Percentiles rank a stretch among this genome's conserved stretches.
These are phyloP conservation scores for Globia sparganii DNA, from an alignment of 2,888 invertebrate genomes.

Conservation along the genomic window DNA sequence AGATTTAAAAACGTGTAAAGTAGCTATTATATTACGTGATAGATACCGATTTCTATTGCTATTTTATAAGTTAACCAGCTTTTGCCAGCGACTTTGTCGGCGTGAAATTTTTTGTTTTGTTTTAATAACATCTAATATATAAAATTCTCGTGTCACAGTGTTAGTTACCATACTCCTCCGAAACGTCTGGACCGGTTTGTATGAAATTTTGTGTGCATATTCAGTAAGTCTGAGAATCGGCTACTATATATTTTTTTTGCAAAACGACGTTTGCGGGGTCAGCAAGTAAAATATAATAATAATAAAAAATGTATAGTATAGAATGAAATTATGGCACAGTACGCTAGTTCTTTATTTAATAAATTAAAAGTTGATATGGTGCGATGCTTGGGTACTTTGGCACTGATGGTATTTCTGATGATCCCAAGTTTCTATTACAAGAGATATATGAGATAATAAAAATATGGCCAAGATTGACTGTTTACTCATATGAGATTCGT, in stretches of 20 bases:
- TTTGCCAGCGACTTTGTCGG: too few species aligned
- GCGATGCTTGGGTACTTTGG: slow-evolving; percentile 7
- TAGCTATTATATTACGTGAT: slow-evolving; percentile 51
- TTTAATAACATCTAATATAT: too few species aligned
- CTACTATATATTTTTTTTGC: too few species aligned
- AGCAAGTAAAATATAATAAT: too few species aligned
- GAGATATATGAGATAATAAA: not conserved
- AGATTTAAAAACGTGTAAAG: slow-evolving; percentile 69
- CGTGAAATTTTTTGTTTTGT: not conserved
- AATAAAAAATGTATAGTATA: too few species aligned
- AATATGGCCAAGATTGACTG: not conserved
- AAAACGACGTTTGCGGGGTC: too few species aligned
- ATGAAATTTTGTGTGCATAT: too few species aligned
- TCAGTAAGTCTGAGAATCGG: too few species aligned
- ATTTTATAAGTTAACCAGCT: not conserved
- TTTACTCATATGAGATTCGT: not conserved
- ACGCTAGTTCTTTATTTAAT: not conserved
- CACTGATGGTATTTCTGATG: slow-evolving; percentile 14
- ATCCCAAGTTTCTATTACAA: slow-evolving; percentile 6
- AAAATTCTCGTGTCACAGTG: too few species aligned
- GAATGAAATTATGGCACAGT: slow-evolving; percentile 6
- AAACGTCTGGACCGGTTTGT: too few species aligned
- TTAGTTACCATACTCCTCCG: too few species aligned
- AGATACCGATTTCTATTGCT: slow-evolving; percentile 39
- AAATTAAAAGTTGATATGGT: not conserved